These are phyloP conservation scores for Oxytorus armatus DNA, from an alignment of 2,888 invertebrate genomes.

Conservation along the genomic window DNA sequence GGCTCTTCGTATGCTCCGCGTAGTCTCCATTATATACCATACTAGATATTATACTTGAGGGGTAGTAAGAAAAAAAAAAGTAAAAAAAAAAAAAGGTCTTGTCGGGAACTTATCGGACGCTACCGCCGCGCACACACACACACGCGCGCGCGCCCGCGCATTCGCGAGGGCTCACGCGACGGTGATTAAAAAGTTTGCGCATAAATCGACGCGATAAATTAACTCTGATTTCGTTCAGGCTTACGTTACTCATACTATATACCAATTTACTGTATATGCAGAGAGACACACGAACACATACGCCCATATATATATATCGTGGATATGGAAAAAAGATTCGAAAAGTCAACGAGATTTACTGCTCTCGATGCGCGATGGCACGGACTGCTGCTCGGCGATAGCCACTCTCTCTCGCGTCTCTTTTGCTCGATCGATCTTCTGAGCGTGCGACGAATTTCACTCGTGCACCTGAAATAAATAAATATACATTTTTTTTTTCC, in stretches of 20 bases:
- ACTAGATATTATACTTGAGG: constrained; percentile 40
- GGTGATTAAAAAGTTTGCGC: constrained; percentile 69
- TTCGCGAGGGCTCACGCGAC: constrained; percentile 62
- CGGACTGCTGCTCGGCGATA: constrained; percentile 34
- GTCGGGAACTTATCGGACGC: constrained; percentile 59
- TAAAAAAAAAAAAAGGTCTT: constrained; percentile 40
- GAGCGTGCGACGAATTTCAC: constrained; percentile 20
- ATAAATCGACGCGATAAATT: constrained; percentile 69
- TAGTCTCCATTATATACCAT: constrained; percentile 34
- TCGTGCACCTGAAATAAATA: neutral
- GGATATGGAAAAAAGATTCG: constrained; percentile 61
- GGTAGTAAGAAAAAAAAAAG: no score
- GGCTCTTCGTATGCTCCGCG: constrained; percentile 8
- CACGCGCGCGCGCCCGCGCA: constrained; percentile 51
- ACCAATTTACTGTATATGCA: no score
- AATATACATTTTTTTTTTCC: no score
- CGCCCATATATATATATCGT: constrained; percentile 8
- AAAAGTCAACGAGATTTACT: constrained; percentile 67
- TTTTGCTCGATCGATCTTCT: constrained; percentile 21
- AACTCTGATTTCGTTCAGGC: constrained; percentile 66
- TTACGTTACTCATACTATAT: constrained; percentile 28
- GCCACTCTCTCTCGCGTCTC: constrained; percentile 42
- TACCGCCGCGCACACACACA: no score
- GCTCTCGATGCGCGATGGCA: constrained; percentile 53
- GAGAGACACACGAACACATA: neutral